Percentiles rank a stretch among this genome's conserved stretches.
phyloP scores from a whole-genome alignment of 2,888 invertebrate species.

The Drosophila ezoana region DNA sequence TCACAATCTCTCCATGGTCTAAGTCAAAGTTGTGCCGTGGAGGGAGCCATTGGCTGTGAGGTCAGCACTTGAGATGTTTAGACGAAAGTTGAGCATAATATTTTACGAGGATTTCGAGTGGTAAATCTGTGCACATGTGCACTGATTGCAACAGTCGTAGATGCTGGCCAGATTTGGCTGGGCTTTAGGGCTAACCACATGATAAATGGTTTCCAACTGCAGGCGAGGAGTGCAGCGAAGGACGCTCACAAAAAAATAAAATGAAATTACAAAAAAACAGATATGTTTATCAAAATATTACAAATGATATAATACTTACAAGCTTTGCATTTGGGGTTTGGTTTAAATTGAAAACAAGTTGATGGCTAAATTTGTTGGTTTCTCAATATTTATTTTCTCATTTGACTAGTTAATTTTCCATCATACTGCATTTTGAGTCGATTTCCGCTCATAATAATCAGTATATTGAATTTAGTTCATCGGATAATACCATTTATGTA shows the following conservation, averaged over 20 bases:
- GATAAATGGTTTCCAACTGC: slow-evolving; percentile 59
- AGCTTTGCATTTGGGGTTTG: background rate
- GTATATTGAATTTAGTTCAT: slow-evolving; percentile 68
- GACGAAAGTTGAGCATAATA: slow-evolving; percentile 59
- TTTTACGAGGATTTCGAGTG: slow-evolving; percentile 72
- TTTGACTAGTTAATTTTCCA: slow-evolving; percentile 81
- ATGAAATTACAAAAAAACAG: too few relatives aligned
- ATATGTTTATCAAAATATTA: too few relatives aligned
- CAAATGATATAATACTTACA: background rate
- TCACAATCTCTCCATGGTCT: slow-evolving; percentile 15
- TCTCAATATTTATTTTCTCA: slow-evolving; percentile 82
- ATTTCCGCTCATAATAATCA: slow-evolving; percentile 67
- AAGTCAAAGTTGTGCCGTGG: slow-evolving; percentile 19
- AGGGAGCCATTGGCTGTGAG: slow-evolving; percentile 8
- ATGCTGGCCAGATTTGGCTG: slow-evolving; percentile 11
- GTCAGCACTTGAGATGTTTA: slow-evolving; percentile 39
- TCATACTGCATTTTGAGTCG: slow-evolving; percentile 52
- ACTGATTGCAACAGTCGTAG: slow-evolving; percentile 57
- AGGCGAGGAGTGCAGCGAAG: slow-evolving; percentile 12
- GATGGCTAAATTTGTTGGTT: slow-evolving; percentile 32
- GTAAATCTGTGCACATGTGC: slow-evolving; percentile 70
- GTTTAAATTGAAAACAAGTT: slow-evolving; percentile 13
- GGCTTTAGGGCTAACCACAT: slow-evolving; percentile 39
- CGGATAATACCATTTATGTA: slow-evolving; percentile 72
- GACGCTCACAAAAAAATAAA: too few relatives aligned